A percentile compares a stretch with the other conserved stretches of the same genome.
phyloP scores from a whole-genome alignment of 2,888 invertebrate genomes.

The Drosophila prostipennis region DNA sequence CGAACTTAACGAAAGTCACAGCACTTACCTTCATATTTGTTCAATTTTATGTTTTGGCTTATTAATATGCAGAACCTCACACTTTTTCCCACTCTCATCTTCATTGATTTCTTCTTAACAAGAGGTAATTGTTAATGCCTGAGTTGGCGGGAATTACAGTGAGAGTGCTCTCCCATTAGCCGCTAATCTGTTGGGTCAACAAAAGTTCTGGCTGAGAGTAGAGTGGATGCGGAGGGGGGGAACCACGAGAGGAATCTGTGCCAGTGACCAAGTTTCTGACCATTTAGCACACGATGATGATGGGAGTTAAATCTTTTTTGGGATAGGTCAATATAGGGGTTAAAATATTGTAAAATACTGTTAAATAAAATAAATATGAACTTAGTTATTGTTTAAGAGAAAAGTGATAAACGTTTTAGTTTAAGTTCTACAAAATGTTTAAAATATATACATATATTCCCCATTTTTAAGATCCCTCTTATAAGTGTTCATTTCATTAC shows the following conservation, averaged over 20 bases:
- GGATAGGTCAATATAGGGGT: constrained; percentile 65
- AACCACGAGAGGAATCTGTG: constrained; percentile 42
- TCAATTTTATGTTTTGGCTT: constrained; percentile 25
- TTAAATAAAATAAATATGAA: not conserved
- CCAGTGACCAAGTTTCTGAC: constrained; percentile 69
- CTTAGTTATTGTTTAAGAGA: too few relatives aligned
- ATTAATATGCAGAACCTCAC: constrained; percentile 62
- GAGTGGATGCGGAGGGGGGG: not conserved
- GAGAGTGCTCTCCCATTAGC: constrained; percentile 54
- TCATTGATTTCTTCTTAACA: constrained; percentile 58
- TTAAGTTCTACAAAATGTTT: not conserved
- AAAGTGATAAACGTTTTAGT: not conserved
- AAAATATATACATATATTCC: not conserved
- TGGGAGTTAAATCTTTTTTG: constrained; percentile 48
- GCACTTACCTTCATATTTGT: constrained; percentile 18
- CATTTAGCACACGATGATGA: constrained; percentile 57
- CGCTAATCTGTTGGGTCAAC: constrained; percentile 72
- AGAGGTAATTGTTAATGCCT: constrained; percentile 54
- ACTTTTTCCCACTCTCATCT: constrained; percentile 40
- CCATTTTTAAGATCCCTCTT: not conserved
- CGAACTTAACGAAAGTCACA: constrained; percentile 1
- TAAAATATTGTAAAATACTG: not conserved
- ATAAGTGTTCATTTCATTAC: too few relatives aligned
- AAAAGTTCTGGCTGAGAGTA: constrained; percentile 31
- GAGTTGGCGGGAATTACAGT: constrained; percentile 34